Evolutionary conservation across 2,113 vertebrate species (phyloP), one percentile per base, ranked within the genome.

Genomic region (Limnothrissa miodon): DNA sequence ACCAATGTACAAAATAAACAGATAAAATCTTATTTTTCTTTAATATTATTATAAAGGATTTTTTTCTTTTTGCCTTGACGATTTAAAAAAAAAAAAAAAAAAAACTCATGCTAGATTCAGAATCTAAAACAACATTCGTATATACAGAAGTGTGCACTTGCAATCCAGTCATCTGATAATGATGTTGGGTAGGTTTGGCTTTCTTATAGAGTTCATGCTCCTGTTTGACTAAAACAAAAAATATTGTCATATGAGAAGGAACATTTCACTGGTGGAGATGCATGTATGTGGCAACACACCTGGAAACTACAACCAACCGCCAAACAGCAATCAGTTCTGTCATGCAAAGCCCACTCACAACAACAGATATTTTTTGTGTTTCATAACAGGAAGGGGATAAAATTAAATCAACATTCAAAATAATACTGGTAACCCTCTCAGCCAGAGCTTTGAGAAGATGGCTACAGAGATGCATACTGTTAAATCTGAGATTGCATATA

Each of bases 41-140:
- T 88, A 89, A 88, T 87, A 84, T 89, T 88, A 90, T 89, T 88
- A 89, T 84, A 89, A 90, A 89, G 87, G 82, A 78, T 80, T 85
- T 88, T 87, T 82, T 84, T 79, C 79, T 83, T 81, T 78, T 86
- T 86, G 66, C 66, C 66, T 74, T 33, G 66, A 74, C n/a, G n/a
- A n/a, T n/a, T n/a, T n/a, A n/a, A n/a, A n/a, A n/a, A n/a, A n/a
- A n/a, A 11, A 74, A 29, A 29, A 74, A 36, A 88, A 85, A 86
- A 78, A 89, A 90, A 70, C 82, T 89, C 90, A 91, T 92, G 91
- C 90, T 90, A 86, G 87, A 86, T 89, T 89, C 90, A 92, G 87
- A 90, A 90, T 90, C 88, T 89, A 89, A 88, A 88, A 90, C 86
- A 84, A 90, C 85, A 90, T 90, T 89, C 83, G 86, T 92, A 91